phyloP scores from a whole-genome alignment of 2,113 vertebrate species.

The Crotophaga sulcirostris region DNA sequence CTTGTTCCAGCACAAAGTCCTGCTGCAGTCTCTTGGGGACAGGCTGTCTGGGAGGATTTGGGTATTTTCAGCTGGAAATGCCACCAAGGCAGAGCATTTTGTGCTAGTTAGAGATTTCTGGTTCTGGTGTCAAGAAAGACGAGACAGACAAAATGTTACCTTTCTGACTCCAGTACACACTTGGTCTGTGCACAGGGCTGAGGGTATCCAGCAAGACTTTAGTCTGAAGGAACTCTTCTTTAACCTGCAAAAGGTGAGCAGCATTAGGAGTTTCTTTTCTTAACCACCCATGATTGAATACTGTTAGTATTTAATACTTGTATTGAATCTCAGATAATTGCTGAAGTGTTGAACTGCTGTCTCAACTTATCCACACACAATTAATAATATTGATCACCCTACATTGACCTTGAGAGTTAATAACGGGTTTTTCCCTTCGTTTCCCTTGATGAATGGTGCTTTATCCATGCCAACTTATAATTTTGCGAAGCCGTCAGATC shows the following conservation, averaged over 20 bases:
- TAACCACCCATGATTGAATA: background rate
- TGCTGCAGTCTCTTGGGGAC: background rate
- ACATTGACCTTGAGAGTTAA: slow-evolving; percentile 23
- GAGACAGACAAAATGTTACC: background rate
- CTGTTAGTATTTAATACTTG: slow-evolving; percentile 8
- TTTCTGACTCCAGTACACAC: background rate
- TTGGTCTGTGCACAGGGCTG: background rate
- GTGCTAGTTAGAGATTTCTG: background rate
- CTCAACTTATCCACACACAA: background rate
- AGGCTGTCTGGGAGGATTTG: background rate
- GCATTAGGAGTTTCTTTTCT: background rate
- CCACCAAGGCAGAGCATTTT: background rate
- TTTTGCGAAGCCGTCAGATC: background rate
- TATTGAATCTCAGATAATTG: slow-evolving; percentile 15
- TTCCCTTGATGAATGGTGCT: background rate
- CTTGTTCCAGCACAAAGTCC: background rate
- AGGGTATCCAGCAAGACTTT: background rate
- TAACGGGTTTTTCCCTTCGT: background rate
- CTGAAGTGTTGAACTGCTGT: background rate
- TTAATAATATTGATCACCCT: slow-evolving; percentile 48
- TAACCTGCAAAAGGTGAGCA: background rate
- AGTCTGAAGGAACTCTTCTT: background rate
- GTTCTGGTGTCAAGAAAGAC: background rate
- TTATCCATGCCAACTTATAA: background rate
- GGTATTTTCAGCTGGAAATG: background rate